Base-by-base conservation (phyloP, 2,113 vertebrate species). In the Antidorcas marsupialis region DNA sequence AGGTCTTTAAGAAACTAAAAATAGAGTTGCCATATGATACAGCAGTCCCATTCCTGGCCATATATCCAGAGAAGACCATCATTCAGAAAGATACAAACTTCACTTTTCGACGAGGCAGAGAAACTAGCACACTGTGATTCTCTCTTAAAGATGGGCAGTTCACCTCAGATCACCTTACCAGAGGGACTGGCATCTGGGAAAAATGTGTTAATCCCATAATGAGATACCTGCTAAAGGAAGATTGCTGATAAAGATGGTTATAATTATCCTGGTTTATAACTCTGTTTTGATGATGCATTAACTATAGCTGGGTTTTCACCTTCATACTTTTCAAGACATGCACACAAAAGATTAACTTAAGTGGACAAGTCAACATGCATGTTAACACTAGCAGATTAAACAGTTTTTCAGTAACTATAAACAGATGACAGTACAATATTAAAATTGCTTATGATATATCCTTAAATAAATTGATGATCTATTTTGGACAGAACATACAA, bases 161-260 rank as follows among this genome's bases (percentile, higher is more conserved):
- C 7, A 33, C 85, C 95, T 94, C 23, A 60, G 53, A 36, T 88
- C 52, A 90, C 39, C 84, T 85, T 71, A 74, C 55, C 19, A 43
- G 28, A 94, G 43, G 16, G n/a, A 92, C 45, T 50, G 13, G 13
- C 33, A 81, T 85, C 67, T 96, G 52, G 52, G 62, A 12, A 90
- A 95, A 91, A 96, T 27, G 45, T 21, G 71, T 50, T 97, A 95
- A 97, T 94, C 81, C 45, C 50, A 55, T 94, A 93, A 95, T 87
- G 64, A 96, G 76, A 64, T 71, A 57, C 13, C 25, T 86, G 39
- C 23, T 96, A 50, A 91, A 92, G 55, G 76, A 96, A 89, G 91
- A 89, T 43, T 60, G 19, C 30, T 95, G 55, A 91, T 95, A 90
- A 87, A 94, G 14, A 79, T 14, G 5, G 13, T 53, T 50, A 25